A percentile compares a stretch with the other conserved stretches of the same genome.
Conservation (phyloP, 2,797 vertebrate species). For the Pseudochirops corinnae region DNA sequence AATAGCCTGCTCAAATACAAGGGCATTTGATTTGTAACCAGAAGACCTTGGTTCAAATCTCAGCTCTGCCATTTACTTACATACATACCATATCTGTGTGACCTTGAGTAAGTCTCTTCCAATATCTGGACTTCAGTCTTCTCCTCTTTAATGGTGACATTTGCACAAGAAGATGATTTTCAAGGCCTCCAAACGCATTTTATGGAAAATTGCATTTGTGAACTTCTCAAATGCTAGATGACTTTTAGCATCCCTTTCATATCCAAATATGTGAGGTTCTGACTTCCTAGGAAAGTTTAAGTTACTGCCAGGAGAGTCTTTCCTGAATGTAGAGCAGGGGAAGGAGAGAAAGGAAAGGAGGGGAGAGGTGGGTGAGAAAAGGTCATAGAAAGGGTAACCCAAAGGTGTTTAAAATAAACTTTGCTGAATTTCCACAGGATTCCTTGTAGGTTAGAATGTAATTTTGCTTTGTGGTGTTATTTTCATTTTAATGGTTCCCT, state of each 20-base stretch:
- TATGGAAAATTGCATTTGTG: neutral
- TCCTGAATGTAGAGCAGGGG: neutral
- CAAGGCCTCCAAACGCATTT: neutral
- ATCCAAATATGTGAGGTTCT: neutral
- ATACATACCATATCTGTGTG: neutral
- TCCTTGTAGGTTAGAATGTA: neutral
- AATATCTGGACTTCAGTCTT: neutral
- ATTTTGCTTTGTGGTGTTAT: neutral
- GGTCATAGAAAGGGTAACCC: neutral
- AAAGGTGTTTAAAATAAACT: neutral
- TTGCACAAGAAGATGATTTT: neutral
- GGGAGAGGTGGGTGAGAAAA: neutral
- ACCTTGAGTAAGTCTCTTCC: neutral
- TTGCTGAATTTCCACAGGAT: neutral
- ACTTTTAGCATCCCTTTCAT: neutral
- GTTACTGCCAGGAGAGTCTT: neutral
- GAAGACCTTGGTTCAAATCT: neutral
- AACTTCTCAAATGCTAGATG: neutral
- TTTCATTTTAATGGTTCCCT: neutral
- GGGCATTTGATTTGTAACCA: neutral
- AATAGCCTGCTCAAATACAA: neutral
- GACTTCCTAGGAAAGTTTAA: neutral
- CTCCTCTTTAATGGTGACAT: neutral
- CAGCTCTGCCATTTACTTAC: neutral
- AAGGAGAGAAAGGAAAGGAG: neutral